Percentiles rank a stretch among this genome's conserved stretches.
Conservation (phyloP, 2,113 vertebrate genomes). For the Grus americana region DNA sequence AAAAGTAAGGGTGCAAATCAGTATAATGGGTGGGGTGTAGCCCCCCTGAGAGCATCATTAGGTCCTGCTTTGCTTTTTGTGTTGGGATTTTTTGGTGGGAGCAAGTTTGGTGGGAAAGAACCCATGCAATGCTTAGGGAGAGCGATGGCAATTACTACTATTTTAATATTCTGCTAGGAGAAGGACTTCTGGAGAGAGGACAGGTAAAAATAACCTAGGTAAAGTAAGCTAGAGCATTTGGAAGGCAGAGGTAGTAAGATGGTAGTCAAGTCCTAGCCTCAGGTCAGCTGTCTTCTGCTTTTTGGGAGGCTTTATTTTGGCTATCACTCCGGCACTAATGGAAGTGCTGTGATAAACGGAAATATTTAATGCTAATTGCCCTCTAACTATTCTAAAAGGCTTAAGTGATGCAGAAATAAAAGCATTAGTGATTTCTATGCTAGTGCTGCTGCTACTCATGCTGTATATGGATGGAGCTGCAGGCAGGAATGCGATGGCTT, state of each 20-base stretch:
- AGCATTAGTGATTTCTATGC: background rate
- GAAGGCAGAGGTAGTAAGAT: background rate
- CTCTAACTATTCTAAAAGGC: background rate
- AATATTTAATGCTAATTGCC: background rate
- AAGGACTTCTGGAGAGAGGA: background rate
- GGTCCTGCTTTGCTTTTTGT: background rate
- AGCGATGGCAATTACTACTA: background rate
- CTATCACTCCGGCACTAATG: accelerated
- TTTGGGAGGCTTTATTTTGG: background rate
- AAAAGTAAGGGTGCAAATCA: background rate
- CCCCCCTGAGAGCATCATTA: background rate
- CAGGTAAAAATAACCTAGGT: background rate
- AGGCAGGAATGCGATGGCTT: background rate
- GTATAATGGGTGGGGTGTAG: background rate
- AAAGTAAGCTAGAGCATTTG: background rate
- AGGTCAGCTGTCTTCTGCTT: background rate
- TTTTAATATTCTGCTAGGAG: background rate
- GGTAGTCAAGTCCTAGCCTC: background rate
- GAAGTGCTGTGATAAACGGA: background rate
- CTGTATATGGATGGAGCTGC: background rate
- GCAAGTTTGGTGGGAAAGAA: background rate
- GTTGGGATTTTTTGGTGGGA: background rate
- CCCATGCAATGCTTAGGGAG: background rate
- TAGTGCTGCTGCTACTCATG: background rate
- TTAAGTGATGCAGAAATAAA: background rate